These are phyloP conservation scores for Cebus imitator DNA, from an alignment of 2,113 vertebrate genomes.

Conservation along the genomic window DNA sequence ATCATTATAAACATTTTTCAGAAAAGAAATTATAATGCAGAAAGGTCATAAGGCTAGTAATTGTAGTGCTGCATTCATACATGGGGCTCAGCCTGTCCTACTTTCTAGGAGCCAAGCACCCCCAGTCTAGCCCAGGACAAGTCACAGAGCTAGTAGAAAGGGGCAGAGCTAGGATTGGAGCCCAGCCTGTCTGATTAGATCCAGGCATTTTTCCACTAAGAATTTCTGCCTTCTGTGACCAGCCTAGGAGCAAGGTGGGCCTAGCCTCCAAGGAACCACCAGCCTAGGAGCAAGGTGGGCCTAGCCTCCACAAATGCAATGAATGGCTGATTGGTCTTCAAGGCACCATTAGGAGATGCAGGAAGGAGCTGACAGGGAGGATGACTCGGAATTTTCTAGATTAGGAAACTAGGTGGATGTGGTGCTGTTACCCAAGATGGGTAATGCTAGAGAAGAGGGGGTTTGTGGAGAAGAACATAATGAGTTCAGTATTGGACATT, in stretches of 20 bases:
- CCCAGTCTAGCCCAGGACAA: not conserved
- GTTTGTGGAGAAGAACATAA: not conserved
- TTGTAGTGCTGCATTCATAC: not conserved
- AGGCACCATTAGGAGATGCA: not conserved
- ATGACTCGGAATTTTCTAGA: conserved; percentile 4
- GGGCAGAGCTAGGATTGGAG: not conserved
- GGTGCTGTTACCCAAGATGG: not conserved
- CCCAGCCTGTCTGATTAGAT: not conserved
- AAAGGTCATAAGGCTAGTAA: conserved; percentile 23
- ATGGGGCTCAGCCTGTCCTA: not conserved
- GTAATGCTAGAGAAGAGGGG: not conserved
- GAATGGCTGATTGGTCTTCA: not conserved
- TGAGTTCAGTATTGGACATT: not conserved
- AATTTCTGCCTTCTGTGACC: not conserved
- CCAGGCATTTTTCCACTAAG: conserved; percentile 2
- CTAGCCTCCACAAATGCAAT: not conserved
- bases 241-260: not conserved
- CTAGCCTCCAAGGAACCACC: not conserved
- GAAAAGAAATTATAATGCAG: not conserved
- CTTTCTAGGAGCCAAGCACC: not conserved
- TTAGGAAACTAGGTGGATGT: conserved; percentile 6
- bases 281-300: not conserved
- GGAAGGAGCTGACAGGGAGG: not conserved
- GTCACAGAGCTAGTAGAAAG: not conserved
- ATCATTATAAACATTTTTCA: conserved; percentile 34